A percentile compares a stretch with the other conserved stretches of the same genome.
Conservation (phyloP, 2,888 invertebrate genomes). For the Dynastes hyllus region DNA sequence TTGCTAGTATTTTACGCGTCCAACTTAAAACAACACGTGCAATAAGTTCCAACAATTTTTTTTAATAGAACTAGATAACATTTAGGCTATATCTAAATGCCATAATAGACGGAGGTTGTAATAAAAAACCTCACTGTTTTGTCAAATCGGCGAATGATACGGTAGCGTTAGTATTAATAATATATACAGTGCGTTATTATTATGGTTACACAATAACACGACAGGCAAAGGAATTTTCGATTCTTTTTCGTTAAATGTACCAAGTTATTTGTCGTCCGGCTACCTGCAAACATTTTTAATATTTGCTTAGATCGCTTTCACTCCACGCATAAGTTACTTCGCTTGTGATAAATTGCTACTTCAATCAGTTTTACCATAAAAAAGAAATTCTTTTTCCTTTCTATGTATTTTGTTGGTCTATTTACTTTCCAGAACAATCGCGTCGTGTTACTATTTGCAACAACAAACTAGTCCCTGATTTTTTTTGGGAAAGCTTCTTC, state of each 20-base stretch:
- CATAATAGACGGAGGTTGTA: neutral
- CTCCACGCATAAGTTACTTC: neutral
- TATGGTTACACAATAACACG: neutral
- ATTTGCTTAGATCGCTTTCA: constrained; percentile 23
- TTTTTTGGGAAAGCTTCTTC: constrained; percentile 2
- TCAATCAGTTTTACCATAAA: constrained; percentile 12
- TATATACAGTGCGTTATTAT: constrained; percentile 3
- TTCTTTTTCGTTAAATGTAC: neutral
- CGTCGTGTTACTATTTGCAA: constrained; percentile 18
- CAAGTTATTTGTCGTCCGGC: neutral
- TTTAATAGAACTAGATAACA: too few species aligned
- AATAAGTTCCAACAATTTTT: too few species aligned
- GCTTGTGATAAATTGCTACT: constrained; percentile 2
- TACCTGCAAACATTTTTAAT: constrained; percentile 20
- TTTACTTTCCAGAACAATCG: constrained; percentile 26
- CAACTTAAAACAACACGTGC: constrained; percentile 4
- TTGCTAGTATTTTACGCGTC: neutral
- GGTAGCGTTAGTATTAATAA: neutral
- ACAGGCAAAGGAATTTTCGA: neutral
- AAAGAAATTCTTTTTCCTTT: constrained; percentile 36
- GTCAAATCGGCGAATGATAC: neutral
- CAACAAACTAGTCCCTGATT: too few species aligned
- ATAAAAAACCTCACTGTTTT: neutral
- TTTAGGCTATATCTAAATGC: neutral
- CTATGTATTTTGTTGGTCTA: constrained; percentile 32